Evolutionary conservation across 2,113 vertebrate genomes (phyloP).

Genomic region (Carlito syrichta): DNA sequence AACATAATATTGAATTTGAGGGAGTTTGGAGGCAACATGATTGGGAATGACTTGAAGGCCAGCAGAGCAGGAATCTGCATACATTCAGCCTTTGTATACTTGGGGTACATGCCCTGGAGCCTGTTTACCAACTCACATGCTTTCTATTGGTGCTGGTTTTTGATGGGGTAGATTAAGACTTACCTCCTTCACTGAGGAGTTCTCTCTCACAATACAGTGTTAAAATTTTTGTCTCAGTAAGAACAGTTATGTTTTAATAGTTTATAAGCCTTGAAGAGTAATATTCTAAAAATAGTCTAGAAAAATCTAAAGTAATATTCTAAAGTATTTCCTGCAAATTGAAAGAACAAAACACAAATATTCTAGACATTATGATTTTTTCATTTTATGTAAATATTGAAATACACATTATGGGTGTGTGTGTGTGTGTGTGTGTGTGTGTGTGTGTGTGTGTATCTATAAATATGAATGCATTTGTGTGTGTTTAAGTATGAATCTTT

Average conservation of each 20-base stretch:
- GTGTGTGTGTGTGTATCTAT: no score
- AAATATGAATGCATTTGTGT: no score
- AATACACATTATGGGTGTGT: background rate
- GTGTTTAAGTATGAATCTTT: background rate
- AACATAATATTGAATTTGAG: background rate
- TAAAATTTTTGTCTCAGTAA: background rate
- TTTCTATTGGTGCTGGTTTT: background rate
- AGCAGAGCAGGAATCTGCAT: background rate
- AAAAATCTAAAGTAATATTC: background rate
- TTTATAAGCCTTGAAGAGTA: background rate
- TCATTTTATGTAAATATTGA: background rate
- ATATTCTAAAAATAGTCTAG: conserved; percentile 2
- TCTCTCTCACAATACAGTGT: background rate
- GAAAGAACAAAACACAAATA: background rate
- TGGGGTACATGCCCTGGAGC: background rate
- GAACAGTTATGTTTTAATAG: background rate
- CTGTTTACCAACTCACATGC: background rate
- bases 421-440: no score
- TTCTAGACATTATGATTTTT: background rate
- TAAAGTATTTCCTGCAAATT: background rate
- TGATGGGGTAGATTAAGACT: background rate
- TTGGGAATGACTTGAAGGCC: background rate
- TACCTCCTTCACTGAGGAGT: background rate
- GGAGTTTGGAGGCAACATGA: background rate
- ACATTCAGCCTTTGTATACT: background rate